Conservation (phyloP, 1,140 invertebrate species). For the Homarus americanus region DNA sequence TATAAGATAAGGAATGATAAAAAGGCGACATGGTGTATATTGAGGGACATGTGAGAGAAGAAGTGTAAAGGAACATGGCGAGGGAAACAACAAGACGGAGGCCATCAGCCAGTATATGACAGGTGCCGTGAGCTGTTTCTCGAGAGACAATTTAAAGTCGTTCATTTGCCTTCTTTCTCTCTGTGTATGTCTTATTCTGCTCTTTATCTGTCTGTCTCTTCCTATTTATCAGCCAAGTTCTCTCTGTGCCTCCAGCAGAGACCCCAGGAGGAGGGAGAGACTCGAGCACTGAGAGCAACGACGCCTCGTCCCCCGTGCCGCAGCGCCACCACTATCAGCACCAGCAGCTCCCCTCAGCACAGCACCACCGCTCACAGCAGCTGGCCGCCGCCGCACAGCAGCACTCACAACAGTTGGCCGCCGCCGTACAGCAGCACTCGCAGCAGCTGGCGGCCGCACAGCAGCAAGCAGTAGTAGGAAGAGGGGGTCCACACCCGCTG, state of each 20-base stretch:
- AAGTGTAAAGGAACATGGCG: not conserved
- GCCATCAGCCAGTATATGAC: too few species aligned
- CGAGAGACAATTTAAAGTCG: too few species aligned
- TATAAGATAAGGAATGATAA: not conserved
- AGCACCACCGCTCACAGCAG: slow-evolving; percentile 23
- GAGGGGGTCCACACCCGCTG: slow-evolving; percentile 52
- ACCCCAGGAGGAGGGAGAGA: slow-evolving; percentile 35
- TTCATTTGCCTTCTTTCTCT: not conserved
- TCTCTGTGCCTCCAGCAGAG: slow-evolving; percentile 24
- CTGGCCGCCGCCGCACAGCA: slow-evolving; percentile 12
- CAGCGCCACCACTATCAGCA: slow-evolving; percentile 42
- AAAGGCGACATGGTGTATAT: not conserved
- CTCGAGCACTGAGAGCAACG: slow-evolving; percentile 63
- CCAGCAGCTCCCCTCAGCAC: slow-evolving; percentile 39
- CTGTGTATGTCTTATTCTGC: not conserved
- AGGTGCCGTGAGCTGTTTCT: too few species aligned
- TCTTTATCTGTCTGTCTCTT: not conserved
- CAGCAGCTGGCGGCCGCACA: slow-evolving; percentile 5
- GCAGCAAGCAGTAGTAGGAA: not conserved
- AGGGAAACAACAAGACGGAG: not conserved
- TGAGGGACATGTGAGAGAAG: not conserved
- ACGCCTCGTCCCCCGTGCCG: slow-evolving; percentile 53
- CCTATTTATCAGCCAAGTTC: not conserved
- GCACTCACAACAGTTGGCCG: slow-evolving; percentile 26
- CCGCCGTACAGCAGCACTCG: slow-evolving; percentile 19